Percentiles rank a stretch among this genome's conserved stretches.
Conservation (phyloP, 2,113 vertebrate species). For the Phyllostomus hastatus region DNA sequence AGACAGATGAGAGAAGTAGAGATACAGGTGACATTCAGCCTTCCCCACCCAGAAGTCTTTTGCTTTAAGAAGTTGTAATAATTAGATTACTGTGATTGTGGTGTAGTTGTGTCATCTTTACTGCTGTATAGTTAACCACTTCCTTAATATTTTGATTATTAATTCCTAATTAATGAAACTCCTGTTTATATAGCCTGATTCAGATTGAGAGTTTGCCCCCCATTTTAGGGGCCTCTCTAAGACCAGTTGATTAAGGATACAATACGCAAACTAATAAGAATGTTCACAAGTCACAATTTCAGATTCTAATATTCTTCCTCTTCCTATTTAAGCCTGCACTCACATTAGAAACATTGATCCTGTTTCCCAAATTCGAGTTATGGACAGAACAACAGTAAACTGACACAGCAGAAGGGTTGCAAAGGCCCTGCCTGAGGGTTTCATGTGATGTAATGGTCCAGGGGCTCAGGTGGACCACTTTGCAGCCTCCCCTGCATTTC, state of each 20-base stretch:
- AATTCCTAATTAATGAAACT: not conserved
- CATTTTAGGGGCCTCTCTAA: not conserved
- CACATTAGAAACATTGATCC: conserved; percentile 1
- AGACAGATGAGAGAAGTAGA: not conserved
- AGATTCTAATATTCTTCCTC: conserved; percentile 13
- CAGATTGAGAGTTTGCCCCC: not conserved
- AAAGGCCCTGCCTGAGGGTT: conserved; percentile 19
- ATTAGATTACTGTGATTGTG: not conserved
- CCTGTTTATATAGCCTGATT: not conserved
- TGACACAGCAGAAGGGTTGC: not conserved
- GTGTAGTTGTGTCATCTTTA: not conserved
- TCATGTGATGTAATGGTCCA: not conserved
- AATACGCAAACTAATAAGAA: not conserved
- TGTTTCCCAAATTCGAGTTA: conserved; percentile 37
- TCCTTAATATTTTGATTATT: not conserved
- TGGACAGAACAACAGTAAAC: conserved; percentile 37
- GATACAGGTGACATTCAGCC: not conserved
- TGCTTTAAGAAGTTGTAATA: not conserved
- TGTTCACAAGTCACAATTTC: not conserved
- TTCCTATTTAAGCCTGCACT: not conserved
- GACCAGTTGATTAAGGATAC: not conserved
- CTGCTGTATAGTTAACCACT: not conserved
- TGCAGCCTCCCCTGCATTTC: not conserved
- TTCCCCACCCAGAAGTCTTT: not conserved
- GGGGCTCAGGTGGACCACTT: conserved; percentile 50